Base-by-base conservation (phyloP, 2,888 invertebrate genomes). In the Dasypolia templi region DNA sequence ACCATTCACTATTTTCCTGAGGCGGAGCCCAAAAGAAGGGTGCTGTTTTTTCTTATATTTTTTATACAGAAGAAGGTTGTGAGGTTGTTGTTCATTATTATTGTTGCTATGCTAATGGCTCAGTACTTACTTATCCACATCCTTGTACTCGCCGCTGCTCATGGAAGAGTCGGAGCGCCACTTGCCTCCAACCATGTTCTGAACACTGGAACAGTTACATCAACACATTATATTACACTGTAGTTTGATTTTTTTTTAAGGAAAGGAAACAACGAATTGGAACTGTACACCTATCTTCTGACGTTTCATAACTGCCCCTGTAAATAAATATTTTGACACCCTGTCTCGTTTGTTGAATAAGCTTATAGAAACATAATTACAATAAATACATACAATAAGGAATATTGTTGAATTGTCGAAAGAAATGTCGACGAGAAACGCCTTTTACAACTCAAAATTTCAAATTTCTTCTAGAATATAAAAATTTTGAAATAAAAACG, bases 161-260 rank as follows among this genome's bases (percentile, higher is more conserved):
- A 89, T 81, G 5, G 90, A 83, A 1, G 91, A 81, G 51, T 94
- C 94, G 9, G 90, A 85, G 70, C 94, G 93, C 95, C 94, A 94
- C 79, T 94, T 93, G 62, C 89, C 87, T 46, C 91, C 93, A 29
- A 93, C 92, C 89, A 94, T 91, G 81, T 92, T 94, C 77, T 93
- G 93, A 51, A 93, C 92, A 49, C 95, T 95, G 91, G 35, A 91
- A 93, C 26, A 17, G 12, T 49, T 12, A 64, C 42, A 49, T 9
- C 4, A 26, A 35, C 12, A 64, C 26, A 19, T 61, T 73, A 75
- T 58, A 32, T n/a, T 64, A 64, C 56, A 64, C 56, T 32, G 22
- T 9, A 0, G n/a, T 32, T n/a, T 44, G 7, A n/a, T n/a, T n/a
- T n/a, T n/a, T n/a, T n/a, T n/a, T n/a, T n/a, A n/a, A n/a, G n/a